Evolutionary conservation across 1,140 invertebrate genomes (phyloP), one percentile per base, ranked within the genome.

Genomic region (Brachionus rubens): DNA sequence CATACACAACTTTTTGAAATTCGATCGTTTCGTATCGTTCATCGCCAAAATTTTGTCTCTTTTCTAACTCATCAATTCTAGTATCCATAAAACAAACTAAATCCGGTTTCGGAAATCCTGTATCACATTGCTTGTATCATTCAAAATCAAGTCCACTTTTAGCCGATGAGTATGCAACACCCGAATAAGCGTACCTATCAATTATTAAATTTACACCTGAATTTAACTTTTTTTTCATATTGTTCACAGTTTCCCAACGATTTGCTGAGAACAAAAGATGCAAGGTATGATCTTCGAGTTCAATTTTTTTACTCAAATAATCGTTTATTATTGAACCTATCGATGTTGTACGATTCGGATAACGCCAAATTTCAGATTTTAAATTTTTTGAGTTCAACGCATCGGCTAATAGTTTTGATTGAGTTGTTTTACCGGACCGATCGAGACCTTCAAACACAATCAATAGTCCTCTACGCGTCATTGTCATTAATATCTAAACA

Each of bases 201-300:
- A 96, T 87, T 76, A 98, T 87, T 4, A 98, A 77, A 10, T 90
- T 93, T 1, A 85, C 89, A 10, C 95, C 95, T 26, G 84, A 79
- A 28, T 88, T 78, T 10, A 98, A 81, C 14, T 87, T 81, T 43
- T 88, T 82, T 30, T 86, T 85, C 52, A 97, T 91, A 79, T 78
- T 84, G 77, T 88, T 88, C 79, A 87, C 86, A 40, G 87, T 85
- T 85, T 97, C 94, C 93, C 94, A 97, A 79, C 95, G 87, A 85
- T 98, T 98, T 0, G 92, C 91, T 7, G 92, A 90, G 82, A 97
- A 98, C 6, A 98, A 81, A 0, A 97, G 84, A 84, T 98, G 94
- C 30, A 95, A 89, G 0, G 89, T 88, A 85, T 95, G 89, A 82
- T 94, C 90, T 43, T 90, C 85, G 0, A 95, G 78, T 3, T 92